Percentiles rank a stretch among this genome's conserved stretches.
These are phyloP conservation scores for Ditylenchus weischeri DNA, from an alignment of 2,888 invertebrate genomes.

Conservation along the genomic window DNA sequence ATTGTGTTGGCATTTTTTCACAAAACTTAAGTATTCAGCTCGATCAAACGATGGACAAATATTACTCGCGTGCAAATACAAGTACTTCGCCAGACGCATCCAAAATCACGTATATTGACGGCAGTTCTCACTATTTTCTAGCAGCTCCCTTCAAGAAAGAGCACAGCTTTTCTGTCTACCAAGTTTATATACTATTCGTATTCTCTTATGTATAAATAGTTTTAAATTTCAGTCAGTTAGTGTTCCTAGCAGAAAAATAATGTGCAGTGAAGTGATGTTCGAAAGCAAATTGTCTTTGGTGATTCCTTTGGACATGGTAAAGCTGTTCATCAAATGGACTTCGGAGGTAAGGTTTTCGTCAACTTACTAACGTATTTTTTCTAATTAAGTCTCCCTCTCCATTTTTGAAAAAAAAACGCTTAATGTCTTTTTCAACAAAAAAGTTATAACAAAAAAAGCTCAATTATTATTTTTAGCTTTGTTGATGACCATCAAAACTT, in stretches of 20 bases:
- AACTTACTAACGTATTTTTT: too few species aligned
- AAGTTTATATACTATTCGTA: constrained; percentile 31
- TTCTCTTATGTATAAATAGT: background rate
- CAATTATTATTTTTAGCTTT: too few species aligned
- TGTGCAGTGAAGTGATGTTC: constrained; percentile 49
- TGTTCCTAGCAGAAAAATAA: constrained; percentile 46
- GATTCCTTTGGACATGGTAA: constrained; percentile 51
- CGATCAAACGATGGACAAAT: constrained; percentile 41
- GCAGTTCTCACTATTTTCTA: constrained; percentile 41
- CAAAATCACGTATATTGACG: background rate
- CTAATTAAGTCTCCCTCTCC: too few species aligned
- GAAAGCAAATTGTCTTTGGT: constrained; percentile 50
- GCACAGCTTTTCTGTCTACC: constrained; percentile 51
- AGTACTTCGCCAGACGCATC: constrained; percentile 1
- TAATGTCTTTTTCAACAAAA: too few species aligned
- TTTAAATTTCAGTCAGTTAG: constrained; percentile 42
- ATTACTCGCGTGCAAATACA: constrained; percentile 3
- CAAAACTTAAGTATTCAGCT: constrained; percentile 20
- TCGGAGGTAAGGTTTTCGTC: constrained; percentile 24
- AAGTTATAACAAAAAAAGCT: too few species aligned
- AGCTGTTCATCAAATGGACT: constrained; percentile 44
- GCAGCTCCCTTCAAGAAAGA: constrained; percentile 43
- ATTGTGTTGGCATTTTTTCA: background rate
- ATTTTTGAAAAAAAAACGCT: too few species aligned
- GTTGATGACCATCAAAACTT: too few species aligned